Evolutionary conservation across 2,797 vertebrate species (phyloP), one percentile per base, ranked within the genome.

Genomic region (Melopsittacus undulatus): DNA sequence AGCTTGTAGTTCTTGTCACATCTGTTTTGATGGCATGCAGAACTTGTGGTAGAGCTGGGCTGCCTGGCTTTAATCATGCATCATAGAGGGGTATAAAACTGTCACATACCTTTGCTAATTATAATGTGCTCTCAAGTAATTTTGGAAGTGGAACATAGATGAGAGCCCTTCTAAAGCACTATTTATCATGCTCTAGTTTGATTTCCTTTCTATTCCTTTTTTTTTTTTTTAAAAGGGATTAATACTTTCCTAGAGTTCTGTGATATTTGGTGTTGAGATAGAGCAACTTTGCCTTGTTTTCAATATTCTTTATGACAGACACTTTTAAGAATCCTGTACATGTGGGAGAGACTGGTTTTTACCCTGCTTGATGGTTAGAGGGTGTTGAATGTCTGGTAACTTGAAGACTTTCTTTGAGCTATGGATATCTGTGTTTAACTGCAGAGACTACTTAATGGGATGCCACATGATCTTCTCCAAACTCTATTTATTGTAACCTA

Each of bases 41-140:
- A 91, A 90, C 94, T 90, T 43, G 83, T 7, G 2, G 83, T 21
- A 5, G 92, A 76, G 87, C 90, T 78, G 69, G 86, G 79, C 78
- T 96, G 95, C 95, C 93, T 97, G 95, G 93, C 93, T 96, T 97
- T 96, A 97, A 93, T 97, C 95, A 95, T 80, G 83, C 87, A 89
- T 92, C 85, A 66, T 97, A 89, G 90, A 96, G 92, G 89, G 87
- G 42, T 91, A 96, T 96, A 97, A 96, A 97, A 90, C 92, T 95
- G 93, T 97, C 95, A 95, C 95, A 95, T 97, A 97, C 95, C 95
- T 97, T 89, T 87, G 95, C 95, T 96, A 96, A 97, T 97, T 97
- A 95, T 97, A 92, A 96, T 95, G 93, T 91, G 88, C 85, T 97
- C 92, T 90, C 84, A 90, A 96, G 95, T 95, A 83, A 97, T 95